A percentile compares a stretch with the other conserved stretches of the same genome.
Conservation (phyloP, 2,888 invertebrate genomes). For the Erebia palarica region DNA sequence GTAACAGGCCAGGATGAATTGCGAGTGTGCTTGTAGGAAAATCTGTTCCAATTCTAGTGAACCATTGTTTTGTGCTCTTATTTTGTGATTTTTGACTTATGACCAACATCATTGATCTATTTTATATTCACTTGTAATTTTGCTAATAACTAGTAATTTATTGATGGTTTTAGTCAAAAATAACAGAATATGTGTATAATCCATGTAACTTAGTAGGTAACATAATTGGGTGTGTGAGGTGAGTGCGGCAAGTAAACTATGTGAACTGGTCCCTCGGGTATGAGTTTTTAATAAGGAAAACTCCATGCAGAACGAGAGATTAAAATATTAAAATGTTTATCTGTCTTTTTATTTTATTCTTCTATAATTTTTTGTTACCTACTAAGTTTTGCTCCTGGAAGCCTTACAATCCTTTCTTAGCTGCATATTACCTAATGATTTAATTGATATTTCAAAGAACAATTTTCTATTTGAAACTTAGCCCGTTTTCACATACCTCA, state of each 20-base stretch:
- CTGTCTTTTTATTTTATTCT: constrained; percentile 48
- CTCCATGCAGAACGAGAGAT: constrained; percentile 66
- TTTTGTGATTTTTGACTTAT: constrained; percentile 46
- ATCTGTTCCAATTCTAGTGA: constrained; percentile 28
- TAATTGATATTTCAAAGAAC: not conserved
- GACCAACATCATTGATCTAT: not conserved
- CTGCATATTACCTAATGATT: not conserved
- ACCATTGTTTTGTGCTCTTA: constrained; percentile 49
- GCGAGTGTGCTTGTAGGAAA: constrained; percentile 8
- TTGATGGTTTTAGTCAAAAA: constrained; percentile 7
- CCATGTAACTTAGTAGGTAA: constrained; percentile 48
- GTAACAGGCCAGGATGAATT: constrained; percentile 49
- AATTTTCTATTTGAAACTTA: too few species aligned
- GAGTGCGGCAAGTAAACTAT: constrained; percentile 34
- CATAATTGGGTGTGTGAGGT: constrained; percentile 40
- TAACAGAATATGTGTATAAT: constrained; percentile 3
- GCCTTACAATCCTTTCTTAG: not conserved
- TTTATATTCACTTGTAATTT: not conserved
- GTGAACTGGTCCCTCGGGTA: constrained; percentile 53
- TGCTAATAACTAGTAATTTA: not conserved
- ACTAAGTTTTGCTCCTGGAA: constrained; percentile 28
- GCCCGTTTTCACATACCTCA: too few species aligned
- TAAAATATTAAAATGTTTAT: constrained; percentile 66
- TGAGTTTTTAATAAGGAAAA: constrained; percentile 73
- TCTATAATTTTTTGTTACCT: constrained; percentile 39